Evolutionary conservation across 1,140 invertebrate species (phyloP).

Genomic region (Macrobrachium rosenbergii): DNA sequence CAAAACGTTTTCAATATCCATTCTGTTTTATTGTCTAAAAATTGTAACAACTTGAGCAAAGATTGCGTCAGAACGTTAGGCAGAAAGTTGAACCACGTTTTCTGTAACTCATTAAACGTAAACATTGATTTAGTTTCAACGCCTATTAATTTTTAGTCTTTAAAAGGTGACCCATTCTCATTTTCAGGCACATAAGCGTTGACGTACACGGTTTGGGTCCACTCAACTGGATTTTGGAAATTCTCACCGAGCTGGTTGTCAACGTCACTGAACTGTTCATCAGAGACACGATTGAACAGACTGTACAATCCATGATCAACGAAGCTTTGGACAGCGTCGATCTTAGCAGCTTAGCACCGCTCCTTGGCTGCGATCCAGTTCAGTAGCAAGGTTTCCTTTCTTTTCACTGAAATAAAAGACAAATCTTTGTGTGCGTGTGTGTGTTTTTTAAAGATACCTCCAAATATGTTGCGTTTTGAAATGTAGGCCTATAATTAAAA

Average conservation of each 20-base stretch:
- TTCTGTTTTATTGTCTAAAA: too few relatives aligned
- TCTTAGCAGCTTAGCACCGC: background rate
- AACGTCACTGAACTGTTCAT: conserved; percentile 15
- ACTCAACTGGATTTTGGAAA: conserved; percentile 21
- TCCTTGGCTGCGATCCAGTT: background rate
- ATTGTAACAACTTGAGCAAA: too few relatives aligned
- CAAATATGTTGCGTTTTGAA: background rate
- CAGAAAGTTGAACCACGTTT: too few relatives aligned
- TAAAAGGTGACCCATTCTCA: too few relatives aligned
- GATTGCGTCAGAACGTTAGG: too few relatives aligned
- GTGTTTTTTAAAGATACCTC: background rate
- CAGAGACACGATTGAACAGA: background rate
- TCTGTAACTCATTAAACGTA: too few relatives aligned
- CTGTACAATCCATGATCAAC: background rate
- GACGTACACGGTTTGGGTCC: conserved; percentile 13
- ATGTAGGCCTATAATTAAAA: too few relatives aligned
- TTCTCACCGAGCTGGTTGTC: background rate
- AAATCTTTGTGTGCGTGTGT: too few relatives aligned
- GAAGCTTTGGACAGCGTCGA: conserved; percentile 1
- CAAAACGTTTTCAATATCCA: too few relatives aligned
- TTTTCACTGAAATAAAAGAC: background rate
- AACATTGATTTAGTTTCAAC: too few relatives aligned
- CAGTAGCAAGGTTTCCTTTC: background rate
- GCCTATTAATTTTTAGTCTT: too few relatives aligned
- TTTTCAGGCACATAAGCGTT: conserved; percentile 24